Conservation (phyloP, 2,888 invertebrate species). For the Aradus depressus region DNA sequence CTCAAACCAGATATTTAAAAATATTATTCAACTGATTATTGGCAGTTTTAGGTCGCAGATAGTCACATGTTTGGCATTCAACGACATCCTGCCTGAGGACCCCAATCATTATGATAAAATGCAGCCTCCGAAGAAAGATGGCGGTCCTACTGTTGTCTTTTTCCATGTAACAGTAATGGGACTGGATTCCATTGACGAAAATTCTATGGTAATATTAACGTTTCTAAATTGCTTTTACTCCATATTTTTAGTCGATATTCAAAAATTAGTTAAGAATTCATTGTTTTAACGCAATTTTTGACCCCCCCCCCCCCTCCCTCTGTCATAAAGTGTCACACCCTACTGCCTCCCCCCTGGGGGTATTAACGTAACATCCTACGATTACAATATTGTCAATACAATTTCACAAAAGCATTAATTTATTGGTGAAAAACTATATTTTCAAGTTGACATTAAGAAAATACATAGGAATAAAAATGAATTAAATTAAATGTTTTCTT, state of each 20-base stretch:
- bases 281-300: no score
- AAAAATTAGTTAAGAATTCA: no score
- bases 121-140: slow-evolving; percentile 82
- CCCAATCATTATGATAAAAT: slow-evolving; percentile 83
- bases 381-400: not conserved
- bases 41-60: not conserved
- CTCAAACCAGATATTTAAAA: slow-evolving; percentile 1
- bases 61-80: slow-evolving; percentile 53
- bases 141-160: slow-evolving; percentile 74
- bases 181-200: slow-evolving; percentile 88
- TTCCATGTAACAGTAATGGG: slow-evolving; percentile 94
- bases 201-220: slow-evolving; percentile 65
- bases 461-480: no score
- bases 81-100: slow-evolving; percentile 75
- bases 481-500: no score
- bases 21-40: no score
- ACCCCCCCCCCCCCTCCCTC: no score
- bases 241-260: not conserved
- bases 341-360: no score
- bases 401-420: not conserved
- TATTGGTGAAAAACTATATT: no score
- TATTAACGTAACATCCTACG: no score
- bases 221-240: not conserved
- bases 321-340: no score
- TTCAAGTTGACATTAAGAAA: no score